Evolutionary conservation across 2,113 vertebrate species (phyloP), one percentile per base, ranked within the genome.

Genomic region (Notiomystis cincta): DNA sequence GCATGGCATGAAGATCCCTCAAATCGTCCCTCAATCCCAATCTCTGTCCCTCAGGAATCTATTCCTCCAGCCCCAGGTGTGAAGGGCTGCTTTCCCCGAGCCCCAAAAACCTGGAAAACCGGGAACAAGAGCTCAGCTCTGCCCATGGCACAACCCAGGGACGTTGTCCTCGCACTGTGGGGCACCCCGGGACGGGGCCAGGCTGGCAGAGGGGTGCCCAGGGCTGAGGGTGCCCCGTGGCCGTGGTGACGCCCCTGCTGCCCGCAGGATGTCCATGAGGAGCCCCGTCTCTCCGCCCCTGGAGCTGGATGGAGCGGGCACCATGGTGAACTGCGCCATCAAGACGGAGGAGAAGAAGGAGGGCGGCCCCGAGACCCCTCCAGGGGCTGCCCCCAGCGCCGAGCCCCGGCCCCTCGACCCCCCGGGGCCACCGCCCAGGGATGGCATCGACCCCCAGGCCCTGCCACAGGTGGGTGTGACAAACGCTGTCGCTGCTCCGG

Each of bases 251-350:
- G 0, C 2, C n/a, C 3, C 18, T 7, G 18, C 20, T 33, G 1
- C 8, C 85, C 4, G 0, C 90, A 99, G 99, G 98, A 99, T 99
- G 99, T 99, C 99, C 98, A 98, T 99, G 98, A 98, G 98, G 98
- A 99, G 98, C 97, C 98, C 98, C 12, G 81, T 97, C 93, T 98
- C 98, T 70, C 97, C 98, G 69, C 98, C 97, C 92, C 98, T 98
- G 97, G 98, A 98, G 95, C 98, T 97, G 42, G 96, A 98, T 91
- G 98, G 98, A 88, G 98, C 98, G 22, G 98, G 98, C 95, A 97
- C 97, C 98, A 99, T 99, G 99, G 98, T 98, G 96, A 98, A 98
- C 73, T 98, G 98, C 51, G 97, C 96, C 38, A 85, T 98, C 97
- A 99, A 99, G 97, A 95, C 98, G 2, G 99, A 99, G 91, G 98